A percentile compares a stretch with the other conserved stretches of the same genome.
Evolutionary conservation across 1,140 invertebrate genomes (phyloP).

Genomic region (Heliconius himera): DNA sequence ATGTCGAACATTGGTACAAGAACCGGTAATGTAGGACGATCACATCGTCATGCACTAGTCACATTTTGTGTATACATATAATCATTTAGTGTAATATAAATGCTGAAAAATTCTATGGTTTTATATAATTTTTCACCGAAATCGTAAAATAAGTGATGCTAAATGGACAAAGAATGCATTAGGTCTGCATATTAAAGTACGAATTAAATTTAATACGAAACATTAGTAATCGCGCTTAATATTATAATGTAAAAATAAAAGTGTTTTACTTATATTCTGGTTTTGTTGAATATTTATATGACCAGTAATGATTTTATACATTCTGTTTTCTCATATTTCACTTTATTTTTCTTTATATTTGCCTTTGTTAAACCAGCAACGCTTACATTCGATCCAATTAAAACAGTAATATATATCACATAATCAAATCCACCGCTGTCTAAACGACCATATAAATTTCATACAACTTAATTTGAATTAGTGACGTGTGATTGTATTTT

Average conservation of each 20-base stretch:
- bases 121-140: not conserved
- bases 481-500: conserved; percentile 39
- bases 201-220: too few relatives aligned
- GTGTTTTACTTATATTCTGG: not conserved
- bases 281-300: not conserved
- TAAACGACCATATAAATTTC: not conserved
- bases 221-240: too few relatives aligned
- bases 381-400: too few relatives aligned
- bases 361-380: too few relatives aligned
- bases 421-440: not conserved
- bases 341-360: too few relatives aligned
- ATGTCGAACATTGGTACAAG: not conserved
- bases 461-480: conserved; percentile 28
- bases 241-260: not conserved
- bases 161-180: not conserved
- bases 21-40: not conserved
- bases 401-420: not conserved
- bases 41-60: not conserved
- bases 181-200: not conserved
- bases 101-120: too few relatives aligned
- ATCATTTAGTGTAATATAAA: not conserved
- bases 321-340: too few relatives aligned
- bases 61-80: not conserved
- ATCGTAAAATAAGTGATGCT: not conserved
- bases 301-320: not conserved